Evolutionary conservation across 2,797 vertebrate species (phyloP).

Genomic region (Pseudotriccus pelzelni): DNA sequence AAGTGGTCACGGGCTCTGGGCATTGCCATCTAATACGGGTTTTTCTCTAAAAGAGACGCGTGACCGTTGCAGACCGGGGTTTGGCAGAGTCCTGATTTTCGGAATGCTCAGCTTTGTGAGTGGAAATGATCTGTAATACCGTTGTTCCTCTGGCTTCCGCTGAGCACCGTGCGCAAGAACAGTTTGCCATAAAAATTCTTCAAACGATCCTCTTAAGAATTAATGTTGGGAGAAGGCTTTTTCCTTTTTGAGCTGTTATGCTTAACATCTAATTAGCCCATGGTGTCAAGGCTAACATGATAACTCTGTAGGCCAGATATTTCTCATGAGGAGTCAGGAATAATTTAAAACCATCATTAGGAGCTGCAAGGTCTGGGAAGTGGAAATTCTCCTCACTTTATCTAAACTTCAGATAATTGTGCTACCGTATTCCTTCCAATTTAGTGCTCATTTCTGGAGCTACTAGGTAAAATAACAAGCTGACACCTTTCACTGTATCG

Average conservation of each 20-base stretch:
- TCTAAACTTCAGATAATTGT: background rate
- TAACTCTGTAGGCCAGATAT: background rate
- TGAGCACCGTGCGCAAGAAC: background rate
- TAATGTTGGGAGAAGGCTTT: background rate
- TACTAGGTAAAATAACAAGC: background rate
- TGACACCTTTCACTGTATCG: background rate
- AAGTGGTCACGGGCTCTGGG: background rate
- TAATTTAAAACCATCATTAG: conserved; percentile 25
- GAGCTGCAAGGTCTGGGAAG: background rate
- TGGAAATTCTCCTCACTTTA: background rate
- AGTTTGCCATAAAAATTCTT: background rate
- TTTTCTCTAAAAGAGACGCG: background rate
- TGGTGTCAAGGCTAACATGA: background rate
- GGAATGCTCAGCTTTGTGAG: background rate
- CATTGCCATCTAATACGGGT: background rate
- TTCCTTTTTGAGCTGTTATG: background rate
- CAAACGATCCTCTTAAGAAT: background rate
- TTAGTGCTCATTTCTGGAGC: background rate
- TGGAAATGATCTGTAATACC: background rate
- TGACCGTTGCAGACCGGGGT: background rate
- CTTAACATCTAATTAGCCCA: conserved; percentile 2
- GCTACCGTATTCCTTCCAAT: background rate
- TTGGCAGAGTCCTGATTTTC: background rate
- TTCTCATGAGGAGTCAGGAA: background rate
- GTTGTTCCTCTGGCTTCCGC: background rate